Conservation (phyloP, 2,113 vertebrate genomes). For the Myotis lucifugus region DNA sequence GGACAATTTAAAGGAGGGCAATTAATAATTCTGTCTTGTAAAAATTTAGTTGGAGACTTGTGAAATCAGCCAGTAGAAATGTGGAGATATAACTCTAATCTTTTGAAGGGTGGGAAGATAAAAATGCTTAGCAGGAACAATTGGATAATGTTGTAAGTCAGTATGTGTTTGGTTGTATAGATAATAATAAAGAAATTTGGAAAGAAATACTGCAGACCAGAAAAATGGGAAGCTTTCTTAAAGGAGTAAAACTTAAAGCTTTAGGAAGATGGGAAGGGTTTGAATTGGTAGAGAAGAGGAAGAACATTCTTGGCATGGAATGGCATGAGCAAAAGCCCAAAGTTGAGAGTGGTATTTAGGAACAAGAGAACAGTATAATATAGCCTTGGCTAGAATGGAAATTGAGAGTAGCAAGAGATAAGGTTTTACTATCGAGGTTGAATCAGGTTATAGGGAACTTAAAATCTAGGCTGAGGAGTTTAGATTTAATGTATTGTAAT, state of each 20-base stretch:
- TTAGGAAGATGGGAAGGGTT: slow-evolving; percentile 22
- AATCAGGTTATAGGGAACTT: neutral
- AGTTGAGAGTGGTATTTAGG: neutral
- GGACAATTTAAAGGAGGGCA: neutral
- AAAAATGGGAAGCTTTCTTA: neutral
- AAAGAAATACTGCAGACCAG: neutral
- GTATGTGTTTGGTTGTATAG: neutral
- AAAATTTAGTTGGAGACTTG: slow-evolving; percentile 23
- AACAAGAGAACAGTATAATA: neutral
- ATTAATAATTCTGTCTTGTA: slow-evolving; percentile 30
- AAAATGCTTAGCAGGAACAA: neutral
- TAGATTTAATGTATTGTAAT: slow-evolving; percentile 37
- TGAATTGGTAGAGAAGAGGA: slow-evolving; percentile 1
- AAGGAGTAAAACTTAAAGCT: slow-evolving; percentile 29
- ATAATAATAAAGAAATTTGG: slow-evolving; percentile 41
- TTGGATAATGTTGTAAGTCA: slow-evolving; percentile 20
- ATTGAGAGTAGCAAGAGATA: neutral
- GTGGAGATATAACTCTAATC: neutral
- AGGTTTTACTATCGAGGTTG: neutral
- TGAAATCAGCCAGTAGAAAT: neutral
- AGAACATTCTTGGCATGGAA: slow-evolving; percentile 7
- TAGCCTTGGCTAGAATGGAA: neutral
- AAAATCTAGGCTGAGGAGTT: neutral
- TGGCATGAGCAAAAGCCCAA: slow-evolving; percentile 14
- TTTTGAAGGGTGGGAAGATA: neutral